Evolutionary conservation across 2,113 vertebrate species (phyloP).

Genomic region (Mandrillus leucophaeus): DNA sequence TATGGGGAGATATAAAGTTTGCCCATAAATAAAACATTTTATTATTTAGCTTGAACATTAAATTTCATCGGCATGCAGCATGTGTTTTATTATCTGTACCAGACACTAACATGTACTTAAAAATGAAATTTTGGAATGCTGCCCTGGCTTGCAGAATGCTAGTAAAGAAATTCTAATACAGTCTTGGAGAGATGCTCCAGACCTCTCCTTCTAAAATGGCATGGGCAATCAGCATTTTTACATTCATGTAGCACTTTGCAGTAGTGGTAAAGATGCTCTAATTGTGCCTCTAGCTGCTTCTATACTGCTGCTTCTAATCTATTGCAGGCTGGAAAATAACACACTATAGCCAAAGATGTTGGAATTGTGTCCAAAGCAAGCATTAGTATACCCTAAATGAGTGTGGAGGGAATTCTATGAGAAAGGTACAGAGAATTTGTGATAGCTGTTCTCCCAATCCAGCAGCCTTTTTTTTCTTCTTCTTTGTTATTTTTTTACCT

Average conservation of each 20-base stretch:
- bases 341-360: not conserved
- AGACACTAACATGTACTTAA: not conserved
- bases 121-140: not conserved
- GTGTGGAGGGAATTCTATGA: not conserved
- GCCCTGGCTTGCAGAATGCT: not conserved
- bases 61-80: not conserved
- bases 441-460: not conserved
- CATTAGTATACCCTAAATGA: not conserved
- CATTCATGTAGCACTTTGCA: not conserved
- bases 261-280: not conserved
- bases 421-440: not conserved
- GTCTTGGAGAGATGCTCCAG: not conserved
- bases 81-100: conserved; percentile 42
- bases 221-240: accelerated
- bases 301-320: not conserved
- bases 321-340: not conserved
- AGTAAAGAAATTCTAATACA: not conserved
- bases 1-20: conserved; percentile 34
- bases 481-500: not conserved
- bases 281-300: not conserved
- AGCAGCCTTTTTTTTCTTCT: accelerated
- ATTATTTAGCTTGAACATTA: conserved; percentile 27
- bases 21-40: conserved; percentile 51
- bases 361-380: not conserved
- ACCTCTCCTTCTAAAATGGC: not conserved